Evolutionary conservation across 2,797 vertebrate genomes (phyloP).

Genomic region (Phalanger gymnotis): DNA sequence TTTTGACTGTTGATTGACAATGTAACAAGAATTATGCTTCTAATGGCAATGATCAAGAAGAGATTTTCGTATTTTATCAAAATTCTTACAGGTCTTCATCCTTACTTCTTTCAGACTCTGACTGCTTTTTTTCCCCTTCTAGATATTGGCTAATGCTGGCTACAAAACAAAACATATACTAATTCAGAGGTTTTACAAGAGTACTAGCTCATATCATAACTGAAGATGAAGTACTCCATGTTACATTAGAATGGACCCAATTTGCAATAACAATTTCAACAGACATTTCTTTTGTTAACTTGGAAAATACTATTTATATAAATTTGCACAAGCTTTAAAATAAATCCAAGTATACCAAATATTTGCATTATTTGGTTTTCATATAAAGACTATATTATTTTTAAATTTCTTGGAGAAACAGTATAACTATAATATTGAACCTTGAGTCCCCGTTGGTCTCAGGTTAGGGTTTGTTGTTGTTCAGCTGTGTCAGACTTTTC

Average conservation of each 20-base stretch:
- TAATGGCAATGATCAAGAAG: background rate
- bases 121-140: background rate
- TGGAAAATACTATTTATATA: conserved; percentile 49
- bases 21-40: background rate
- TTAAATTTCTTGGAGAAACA: background rate
- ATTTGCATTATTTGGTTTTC: background rate
- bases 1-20: background rate
- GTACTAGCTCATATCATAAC: conserved; percentile 14
- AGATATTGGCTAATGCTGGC: conserved; percentile 40
- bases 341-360: conserved; percentile 54
- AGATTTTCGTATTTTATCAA: conserved; percentile 29
- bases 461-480: background rate
- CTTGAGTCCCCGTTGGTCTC: background rate
- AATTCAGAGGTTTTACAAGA: conserved; percentile 45
- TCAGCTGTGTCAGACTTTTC: background rate
- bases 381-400: background rate
- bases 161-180: conserved; percentile 13
- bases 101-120: conserved; percentile 22
- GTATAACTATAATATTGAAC: background rate
- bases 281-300: conserved; percentile 59
- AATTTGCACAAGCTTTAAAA: conserved; percentile 23
- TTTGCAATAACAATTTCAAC: conserved; percentile 57
- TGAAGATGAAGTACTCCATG: conserved; percentile 43
- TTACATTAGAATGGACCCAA: conserved; percentile 52
- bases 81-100: background rate